phyloP scores from a whole-genome alignment of 2,113 vertebrate species.

The Tiliqua scincoides region DNA sequence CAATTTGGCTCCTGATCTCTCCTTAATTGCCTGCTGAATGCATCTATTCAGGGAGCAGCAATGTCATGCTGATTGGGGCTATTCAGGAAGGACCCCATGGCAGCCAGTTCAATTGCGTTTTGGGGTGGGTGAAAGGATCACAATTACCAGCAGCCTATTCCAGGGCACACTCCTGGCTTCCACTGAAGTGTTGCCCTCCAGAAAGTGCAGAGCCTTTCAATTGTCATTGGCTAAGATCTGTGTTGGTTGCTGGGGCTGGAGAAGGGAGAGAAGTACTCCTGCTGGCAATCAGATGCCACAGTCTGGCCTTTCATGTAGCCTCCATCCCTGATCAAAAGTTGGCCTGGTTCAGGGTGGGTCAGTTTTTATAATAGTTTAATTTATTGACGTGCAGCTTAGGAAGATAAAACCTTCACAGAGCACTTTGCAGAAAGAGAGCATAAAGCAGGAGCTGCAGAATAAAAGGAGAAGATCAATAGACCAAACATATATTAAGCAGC shows the following conservation, averaged over 20 bases:
- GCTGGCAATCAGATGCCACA: not conserved
- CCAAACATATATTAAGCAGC: no score
- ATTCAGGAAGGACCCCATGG: not conserved
- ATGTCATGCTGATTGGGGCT: not conserved
- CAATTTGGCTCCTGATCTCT: not conserved
- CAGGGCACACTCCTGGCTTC: not conserved
- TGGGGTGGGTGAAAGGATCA: not conserved
- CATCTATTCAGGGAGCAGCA: not conserved
- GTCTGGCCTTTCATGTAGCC: not conserved
- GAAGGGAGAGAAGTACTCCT: not conserved
- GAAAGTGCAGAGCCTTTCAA: not conserved
- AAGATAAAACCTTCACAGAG: no score
- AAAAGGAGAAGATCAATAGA: no score
- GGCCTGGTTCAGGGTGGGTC: no score
- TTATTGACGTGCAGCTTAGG: no score
- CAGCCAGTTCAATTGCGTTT: not conserved
- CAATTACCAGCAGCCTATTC: not conserved
- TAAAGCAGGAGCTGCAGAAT: no score
- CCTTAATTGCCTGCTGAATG: not conserved
- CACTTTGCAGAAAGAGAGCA: no score
- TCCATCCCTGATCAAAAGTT: not conserved
- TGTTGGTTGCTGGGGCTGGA: not conserved
- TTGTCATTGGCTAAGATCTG: not conserved
- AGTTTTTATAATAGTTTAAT: no score
- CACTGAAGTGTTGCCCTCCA: not conserved